phyloP scores from a whole-genome alignment of 1,140 invertebrate species.

The Teleopsis dalmanni region DNA sequence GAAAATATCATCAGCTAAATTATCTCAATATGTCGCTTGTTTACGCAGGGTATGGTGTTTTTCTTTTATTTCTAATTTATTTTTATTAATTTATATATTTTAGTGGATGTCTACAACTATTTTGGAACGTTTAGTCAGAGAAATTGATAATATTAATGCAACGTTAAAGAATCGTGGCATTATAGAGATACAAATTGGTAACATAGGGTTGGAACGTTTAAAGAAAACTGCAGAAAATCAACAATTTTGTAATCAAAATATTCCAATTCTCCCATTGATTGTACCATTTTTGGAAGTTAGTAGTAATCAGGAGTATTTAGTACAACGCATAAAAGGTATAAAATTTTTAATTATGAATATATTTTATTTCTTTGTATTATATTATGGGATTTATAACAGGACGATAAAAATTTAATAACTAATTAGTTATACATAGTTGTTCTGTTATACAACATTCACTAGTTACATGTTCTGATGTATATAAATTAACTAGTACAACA shows the following conservation, averaged over 20 bases:
- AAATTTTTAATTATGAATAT: not conserved
- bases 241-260: constrained; percentile 52
- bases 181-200: constrained; percentile 62
- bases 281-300: constrained; percentile 72
- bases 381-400: constrained; percentile 11
- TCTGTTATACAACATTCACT: no score
- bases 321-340: constrained; percentile 57
- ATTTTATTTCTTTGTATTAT: no score
- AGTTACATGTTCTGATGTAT: no score
- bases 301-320: constrained; percentile 75
- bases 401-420: constrained; percentile 8
- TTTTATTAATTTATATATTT: not conserved
- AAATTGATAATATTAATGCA: constrained; percentile 63
- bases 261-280: constrained; percentile 61
- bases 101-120: constrained; percentile 77
- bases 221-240: constrained; percentile 58
- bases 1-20: constrained; percentile 33
- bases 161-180: constrained; percentile 59
- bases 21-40: constrained; percentile 39
- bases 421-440: constrained; percentile 9
- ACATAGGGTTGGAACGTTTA: constrained; percentile 59
- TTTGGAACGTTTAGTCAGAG: constrained; percentile 57
- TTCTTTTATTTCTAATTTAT: not conserved
- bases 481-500: no score
- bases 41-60: constrained; percentile 29